Conservation (phyloP, 2,888 invertebrate genomes). For the Rotaria magnacalcarata region DNA sequence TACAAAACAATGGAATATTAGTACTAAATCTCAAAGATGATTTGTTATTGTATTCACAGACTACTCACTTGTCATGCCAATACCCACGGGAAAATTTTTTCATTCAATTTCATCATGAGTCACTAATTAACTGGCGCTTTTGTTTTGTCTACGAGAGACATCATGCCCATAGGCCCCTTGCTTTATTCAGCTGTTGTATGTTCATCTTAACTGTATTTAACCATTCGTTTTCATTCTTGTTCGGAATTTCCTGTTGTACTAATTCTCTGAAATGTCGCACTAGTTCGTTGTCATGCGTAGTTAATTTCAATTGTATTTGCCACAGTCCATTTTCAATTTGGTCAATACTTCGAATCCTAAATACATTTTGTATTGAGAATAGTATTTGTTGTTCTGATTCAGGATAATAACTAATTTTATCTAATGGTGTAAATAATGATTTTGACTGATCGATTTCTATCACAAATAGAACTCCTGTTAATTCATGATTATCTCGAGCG, state of each 20-base stretch:
- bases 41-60: no score
- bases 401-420: neutral
- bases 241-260: neutral
- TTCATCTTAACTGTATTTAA: neutral
- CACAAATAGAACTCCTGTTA: neutral
- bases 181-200: neutral
- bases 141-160: no score
- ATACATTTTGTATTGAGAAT: neutral
- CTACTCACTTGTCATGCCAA: no score
- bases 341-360: neutral
- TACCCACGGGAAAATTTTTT: no score
- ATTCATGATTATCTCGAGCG: neutral
- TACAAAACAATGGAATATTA: no score
- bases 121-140: no score
- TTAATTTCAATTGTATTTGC: neutral
- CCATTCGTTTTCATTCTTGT: neutral
- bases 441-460: neutral
- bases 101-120: no score
- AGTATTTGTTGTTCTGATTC: neutral
- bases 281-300: neutral
- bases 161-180: no score
- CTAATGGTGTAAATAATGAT: neutral
- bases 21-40: no score
- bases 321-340: neutral
- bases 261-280: neutral